These are phyloP conservation scores for Ochropleura plecta DNA, from an alignment of 2,888 invertebrate genomes.

Conservation along the genomic window DNA sequence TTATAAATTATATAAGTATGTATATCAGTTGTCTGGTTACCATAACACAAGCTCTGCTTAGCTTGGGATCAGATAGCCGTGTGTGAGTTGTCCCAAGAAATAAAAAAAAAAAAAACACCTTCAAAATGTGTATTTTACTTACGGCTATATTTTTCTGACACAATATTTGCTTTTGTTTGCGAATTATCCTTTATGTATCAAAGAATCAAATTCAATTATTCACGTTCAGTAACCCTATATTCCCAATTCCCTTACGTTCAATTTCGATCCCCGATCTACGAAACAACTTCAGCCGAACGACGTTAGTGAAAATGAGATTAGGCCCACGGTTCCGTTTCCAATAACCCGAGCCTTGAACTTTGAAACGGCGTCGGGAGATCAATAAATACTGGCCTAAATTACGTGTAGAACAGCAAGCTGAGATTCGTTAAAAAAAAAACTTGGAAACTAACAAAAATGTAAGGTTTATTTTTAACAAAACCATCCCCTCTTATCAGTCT, in stretches of 20 bases:
- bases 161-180: neutral
- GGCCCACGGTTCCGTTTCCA: slow-evolving; percentile 24
- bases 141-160: neutral
- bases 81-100: too few species aligned
- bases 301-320: slow-evolving; percentile 51
- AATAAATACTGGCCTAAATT: slow-evolving; percentile 38
- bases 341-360: slow-evolving; percentile 44
- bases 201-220: slow-evolving; percentile 30
- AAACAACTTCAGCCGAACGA: slow-evolving; percentile 26
- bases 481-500: slow-evolving; percentile 3
- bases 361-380: slow-evolving; percentile 39
- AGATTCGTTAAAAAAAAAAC: neutral
- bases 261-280: slow-evolving; percentile 9
- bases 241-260: slow-evolving; percentile 1
- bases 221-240: slow-evolving; percentile 8
- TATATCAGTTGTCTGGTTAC: too few species aligned
- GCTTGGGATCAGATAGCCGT: too few species aligned
- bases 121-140: neutral
- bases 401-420: slow-evolving; percentile 12
- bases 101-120: neutral
- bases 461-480: slow-evolving; percentile 2
- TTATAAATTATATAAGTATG: too few species aligned
- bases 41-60: too few species aligned
- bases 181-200: slow-evolving; percentile 9
- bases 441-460: neutral